Evolutionary conservation across 2,888 invertebrate genomes (phyloP), one percentile per base, ranked within the genome.

Genomic region (Drosophila atripex): DNA sequence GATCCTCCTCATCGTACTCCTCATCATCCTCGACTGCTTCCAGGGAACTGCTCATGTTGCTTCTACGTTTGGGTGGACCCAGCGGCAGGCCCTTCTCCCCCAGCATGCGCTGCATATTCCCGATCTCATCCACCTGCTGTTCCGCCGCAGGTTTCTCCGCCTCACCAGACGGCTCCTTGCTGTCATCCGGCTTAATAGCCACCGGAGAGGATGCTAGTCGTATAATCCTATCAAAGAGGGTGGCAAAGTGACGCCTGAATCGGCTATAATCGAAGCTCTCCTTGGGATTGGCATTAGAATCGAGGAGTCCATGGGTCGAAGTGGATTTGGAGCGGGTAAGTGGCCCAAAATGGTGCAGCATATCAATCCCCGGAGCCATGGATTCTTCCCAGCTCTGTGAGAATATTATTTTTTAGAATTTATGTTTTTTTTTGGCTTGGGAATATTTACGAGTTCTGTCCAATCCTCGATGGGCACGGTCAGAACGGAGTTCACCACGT

Each of bases 351-450:
- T 91, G 91, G 65, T 90, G 90, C 25, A 92, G 77, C 89, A 91
- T 90, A 71, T 91, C 91, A 38, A 92, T 88, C 50, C 90, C 90
- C 3, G 91, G 89, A 8, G 90, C 89, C 83, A 91, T 88, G 7
- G 90, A 89, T 71, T 91, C 90, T 66, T 91, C 91, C 92, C 92
- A 92, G 60, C 89, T 91, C 92, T 92, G 23, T 9, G 5, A 1
- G 7, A 11, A 28, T 9, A 21, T 43, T 18, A 4, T 14, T 30
- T 1, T 5, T 8, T 14, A 28, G 11, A 32, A 61, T 28, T n/a
- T 0, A 18, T 7, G 8, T 32, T 64, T 32, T 49, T 30, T 45
- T 45, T 45, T 1, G 3, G n/a, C 8, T 0, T 1, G 1, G 8
- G 28, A 35, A 39, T 63, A 64, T 90, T 73, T 35, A 88, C 91